Base-by-base conservation (phyloP, 2,888 invertebrate species). In the Ophonus ardosiacus region DNA sequence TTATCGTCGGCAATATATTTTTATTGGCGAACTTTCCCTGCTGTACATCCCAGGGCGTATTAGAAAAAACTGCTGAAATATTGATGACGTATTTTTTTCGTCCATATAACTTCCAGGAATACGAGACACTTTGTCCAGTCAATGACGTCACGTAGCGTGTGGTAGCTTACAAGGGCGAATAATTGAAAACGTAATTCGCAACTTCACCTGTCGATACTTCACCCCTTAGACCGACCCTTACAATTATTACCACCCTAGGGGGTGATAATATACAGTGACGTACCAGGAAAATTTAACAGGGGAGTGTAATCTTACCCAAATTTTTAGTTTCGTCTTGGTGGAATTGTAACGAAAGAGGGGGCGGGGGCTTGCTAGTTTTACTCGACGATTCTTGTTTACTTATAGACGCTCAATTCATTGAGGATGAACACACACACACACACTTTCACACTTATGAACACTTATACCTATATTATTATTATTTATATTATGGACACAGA, bases 101-200 rank as follows among this genome's bases (percentile, higher is more conserved):
- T 1, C n/a, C 38, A 31, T n/a, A 38, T 40, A 68, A n/a, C 38
- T 68, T 68, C 40, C 31, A 68, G 15, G 68, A 38, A 38, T 15
- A 38, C 38, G 40, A 31, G 40, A 31, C 31, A 31, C 31, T 31
- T 31, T 3, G 5, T 31, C 31, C 31, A 31, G 31, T 31, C 31
- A 43, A n/a, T 68, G 38, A 68, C 68, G 38, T 68, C 38, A 68
- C 68, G 0, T 38, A 31, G 31, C 68, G 68, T 13, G 21, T 24
- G 31, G 68, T 68, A 31, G 21, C 13, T 13, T 68, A 74, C 43
- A 71, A 71, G 68, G 40, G 43, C 71, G 18, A 10, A 74, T 74
- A 74, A 74, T 74, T 74, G 71, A 74, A 74, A 74, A 74, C 18
- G 40, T 40, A 43, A 74, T 74, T 74, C 43, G 71, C 71, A 74